Base-by-base conservation (phyloP, 2,888 invertebrate genomes). In the Sussaba pulchella region DNA sequence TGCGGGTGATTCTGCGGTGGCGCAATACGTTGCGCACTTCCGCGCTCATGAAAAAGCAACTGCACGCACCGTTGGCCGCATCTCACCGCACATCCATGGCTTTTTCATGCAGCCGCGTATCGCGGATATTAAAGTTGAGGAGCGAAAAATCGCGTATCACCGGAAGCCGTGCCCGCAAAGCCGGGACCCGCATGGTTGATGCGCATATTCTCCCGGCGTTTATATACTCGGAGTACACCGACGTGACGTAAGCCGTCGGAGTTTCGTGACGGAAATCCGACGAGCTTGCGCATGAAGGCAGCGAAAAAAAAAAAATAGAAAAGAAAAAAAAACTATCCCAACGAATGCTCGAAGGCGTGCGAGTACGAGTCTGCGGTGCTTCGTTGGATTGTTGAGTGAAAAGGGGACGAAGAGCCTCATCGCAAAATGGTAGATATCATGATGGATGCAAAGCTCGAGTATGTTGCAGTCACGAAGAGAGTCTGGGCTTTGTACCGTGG, bases 241-340 rank as follows among this genome's bases (percentile, higher is more conserved):
- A n/a, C n/a, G n/a, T n/a, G 63, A 45, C 64, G 31, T 64, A 26
- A 26, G 45, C 45, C 2, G 31, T 43, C n/a, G 24, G 14, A 64
- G 43, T 47, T 39, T 47, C 50, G 61, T 63, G 41, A 64, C 64
- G 64, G 64, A 64, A 73, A 64, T 73, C 73, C 64, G 73, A 64
- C 73, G 43, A 54, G 54, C 43, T 71, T 24, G 21, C 61, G 14
- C 47, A 12, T 19, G n/a, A 3, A 26, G 14, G 26, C 14, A 19
- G 43, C 19, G 17, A 73, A 54, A 66, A 74, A 47, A 39, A 66
- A 45, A 63, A 43, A 39, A 52, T 24, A 24, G 24, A 24, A 52
- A 24, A 5, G 31, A 64, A 45, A 54, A 8, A 45, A n/a, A 5
- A 26, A 31, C 64, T 14, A 14, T 45, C 45, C 17, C 19, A 64